A percentile compares a stretch with the other conserved stretches of the same genome.
Evolutionary conservation across 2,888 invertebrate species (phyloP).

Genomic region (Caenorhabditis sp.): DNA sequence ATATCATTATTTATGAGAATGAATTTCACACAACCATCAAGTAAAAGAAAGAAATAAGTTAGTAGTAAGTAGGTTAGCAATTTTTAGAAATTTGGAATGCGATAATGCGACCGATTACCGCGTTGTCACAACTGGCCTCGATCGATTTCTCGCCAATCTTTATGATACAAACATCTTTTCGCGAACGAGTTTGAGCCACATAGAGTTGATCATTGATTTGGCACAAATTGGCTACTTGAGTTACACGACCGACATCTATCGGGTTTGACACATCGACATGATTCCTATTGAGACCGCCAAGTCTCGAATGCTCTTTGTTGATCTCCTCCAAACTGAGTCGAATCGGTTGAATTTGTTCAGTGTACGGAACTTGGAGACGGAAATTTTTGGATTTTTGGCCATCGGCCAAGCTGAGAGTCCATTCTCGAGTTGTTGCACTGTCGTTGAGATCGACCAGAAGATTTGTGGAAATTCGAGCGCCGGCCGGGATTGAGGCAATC

Average conservation of each 20-base stretch:
- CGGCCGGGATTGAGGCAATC: slow-evolving; percentile 19
- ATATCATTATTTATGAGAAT: not conserved
- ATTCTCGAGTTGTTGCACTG: slow-evolving; percentile 39
- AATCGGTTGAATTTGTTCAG: slow-evolving; percentile 56
- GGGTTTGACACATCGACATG: slow-evolving; percentile 22
- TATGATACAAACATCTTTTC: slow-evolving; percentile 49
- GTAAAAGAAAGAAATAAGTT: not conserved
- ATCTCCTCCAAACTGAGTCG: slow-evolving; percentile 39
- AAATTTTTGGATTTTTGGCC: slow-evolving; percentile 32
- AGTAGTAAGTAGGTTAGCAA: slow-evolving; percentile 9
- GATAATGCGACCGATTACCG: slow-evolving; percentile 48
- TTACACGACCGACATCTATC: slow-evolving; percentile 9
- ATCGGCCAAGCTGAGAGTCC: slow-evolving; percentile 31
- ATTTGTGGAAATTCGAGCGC: slow-evolving; percentile 14
- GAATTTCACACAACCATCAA: not conserved
- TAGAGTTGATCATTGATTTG: slow-evolving; percentile 21
- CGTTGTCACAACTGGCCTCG: slow-evolving; percentile 50
- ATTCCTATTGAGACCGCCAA: slow-evolving; percentile 51
- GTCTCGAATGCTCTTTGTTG: slow-evolving; percentile 32
- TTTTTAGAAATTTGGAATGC: slow-evolving; percentile 34
- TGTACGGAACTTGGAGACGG: slow-evolving; percentile 47
- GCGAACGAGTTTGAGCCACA: slow-evolving; percentile 49
- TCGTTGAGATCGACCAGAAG: slow-evolving; percentile 40
- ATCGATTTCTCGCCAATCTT: slow-evolving; percentile 14
- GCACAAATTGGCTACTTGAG: slow-evolving; percentile 24